A percentile compares a stretch with the other conserved stretches of the same genome.
Evolutionary conservation across 2,888 invertebrate genomes (phyloP).

Genomic region (Escarpia spicata): DNA sequence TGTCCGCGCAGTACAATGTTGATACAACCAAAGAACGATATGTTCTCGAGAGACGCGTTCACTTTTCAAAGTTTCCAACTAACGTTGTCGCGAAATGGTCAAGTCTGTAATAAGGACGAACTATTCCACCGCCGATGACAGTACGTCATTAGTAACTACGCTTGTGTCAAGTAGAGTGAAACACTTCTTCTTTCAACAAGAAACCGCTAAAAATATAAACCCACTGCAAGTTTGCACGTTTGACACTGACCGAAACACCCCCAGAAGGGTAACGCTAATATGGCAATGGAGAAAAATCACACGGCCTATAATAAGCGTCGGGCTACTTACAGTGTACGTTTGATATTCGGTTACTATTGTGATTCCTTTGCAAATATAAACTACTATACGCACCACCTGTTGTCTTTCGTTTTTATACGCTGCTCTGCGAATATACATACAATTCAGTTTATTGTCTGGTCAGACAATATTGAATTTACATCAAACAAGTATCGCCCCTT

Average conservation of each 20-base stretch:
- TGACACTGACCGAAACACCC: background rate
- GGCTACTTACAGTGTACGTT: background rate
- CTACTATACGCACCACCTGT: background rate
- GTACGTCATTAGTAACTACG: background rate
- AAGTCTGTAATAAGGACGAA: background rate
- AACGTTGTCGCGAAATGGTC: background rate
- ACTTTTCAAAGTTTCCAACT: background rate
- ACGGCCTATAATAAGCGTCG: background rate
- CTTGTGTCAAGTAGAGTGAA: background rate
- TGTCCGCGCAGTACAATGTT: background rate
- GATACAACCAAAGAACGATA: background rate
- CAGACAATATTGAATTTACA: background rate
- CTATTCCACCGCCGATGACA: background rate
- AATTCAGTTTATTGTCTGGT: background rate
- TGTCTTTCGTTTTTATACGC: background rate
- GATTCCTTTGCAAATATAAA: background rate
- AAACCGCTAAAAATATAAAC: background rate
- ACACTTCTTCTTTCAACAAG: background rate
- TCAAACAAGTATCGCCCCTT: background rate
- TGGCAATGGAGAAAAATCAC: background rate
- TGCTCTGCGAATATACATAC: too few relatives aligned
- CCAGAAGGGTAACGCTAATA: background rate
- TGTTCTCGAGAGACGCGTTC: background rate
- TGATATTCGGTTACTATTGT: background rate
- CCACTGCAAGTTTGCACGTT: background rate